Evolutionary conservation across 2,797 vertebrate genomes (phyloP).

Genomic region (Gorsachius magnificus): DNA sequence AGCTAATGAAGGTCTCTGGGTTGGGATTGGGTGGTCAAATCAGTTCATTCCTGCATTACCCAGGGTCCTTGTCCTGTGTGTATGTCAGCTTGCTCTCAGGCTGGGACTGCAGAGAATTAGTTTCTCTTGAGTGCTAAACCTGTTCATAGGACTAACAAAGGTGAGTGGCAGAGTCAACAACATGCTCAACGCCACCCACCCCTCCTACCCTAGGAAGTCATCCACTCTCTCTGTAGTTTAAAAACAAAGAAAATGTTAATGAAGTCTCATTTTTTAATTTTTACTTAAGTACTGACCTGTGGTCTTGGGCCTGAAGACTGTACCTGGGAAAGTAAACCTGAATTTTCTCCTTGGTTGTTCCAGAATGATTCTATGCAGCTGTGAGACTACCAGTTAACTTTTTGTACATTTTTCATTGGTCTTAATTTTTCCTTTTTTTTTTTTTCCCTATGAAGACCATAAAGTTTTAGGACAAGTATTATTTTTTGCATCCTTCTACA

Average conservation of each 20-base stretch:
- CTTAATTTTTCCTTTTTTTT: not conserved
- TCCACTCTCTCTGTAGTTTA: not conserved
- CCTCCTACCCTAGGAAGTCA: accelerated
- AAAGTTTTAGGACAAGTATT: not conserved
- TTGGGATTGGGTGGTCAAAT: not conserved
- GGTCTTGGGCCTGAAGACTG: not conserved
- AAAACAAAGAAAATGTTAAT: not conserved
- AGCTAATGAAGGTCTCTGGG: not conserved
- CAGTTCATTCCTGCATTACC: not conserved
- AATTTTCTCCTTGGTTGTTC: accelerated
- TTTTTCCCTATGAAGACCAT: not conserved
- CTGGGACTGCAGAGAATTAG: not conserved
- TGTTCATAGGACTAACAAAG: not conserved
- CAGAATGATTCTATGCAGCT: not conserved
- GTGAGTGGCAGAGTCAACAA: not conserved
- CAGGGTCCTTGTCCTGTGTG: accelerated
- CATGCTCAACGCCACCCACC: accelerated
- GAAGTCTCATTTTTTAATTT: not conserved
- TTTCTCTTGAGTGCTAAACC: not conserved
- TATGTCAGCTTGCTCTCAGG: not conserved
- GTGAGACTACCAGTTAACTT: not conserved
- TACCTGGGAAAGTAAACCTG: accelerated
- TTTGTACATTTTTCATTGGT: not conserved
- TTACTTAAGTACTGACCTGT: not conserved
- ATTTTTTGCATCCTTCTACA: not conserved